A percentile compares a stretch with the other conserved stretches of the same genome.
Conservation (phyloP, 2,113 vertebrate species). For the Ammodramus savannarum region DNA sequence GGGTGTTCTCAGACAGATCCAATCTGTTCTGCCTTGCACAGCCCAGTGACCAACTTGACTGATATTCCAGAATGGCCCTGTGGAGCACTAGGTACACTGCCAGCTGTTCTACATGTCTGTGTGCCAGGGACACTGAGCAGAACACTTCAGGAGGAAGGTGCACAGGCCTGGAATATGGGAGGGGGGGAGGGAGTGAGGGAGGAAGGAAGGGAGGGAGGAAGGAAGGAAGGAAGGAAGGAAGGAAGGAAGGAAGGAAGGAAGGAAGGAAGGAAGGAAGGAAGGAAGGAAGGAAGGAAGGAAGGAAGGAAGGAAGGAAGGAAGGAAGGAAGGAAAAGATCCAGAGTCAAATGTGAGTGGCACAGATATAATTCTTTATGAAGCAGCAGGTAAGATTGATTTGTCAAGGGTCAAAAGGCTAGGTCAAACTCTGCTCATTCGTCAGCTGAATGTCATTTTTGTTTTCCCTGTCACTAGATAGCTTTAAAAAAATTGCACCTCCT, state of each 20-base stretch:
- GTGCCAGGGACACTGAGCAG: background rate
- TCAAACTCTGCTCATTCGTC: conserved; percentile 88
- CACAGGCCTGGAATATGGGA: background rate
- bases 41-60: background rate
- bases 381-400: conserved; percentile 91
- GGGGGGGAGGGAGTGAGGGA: background rate
- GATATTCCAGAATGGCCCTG: background rate
- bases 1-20: background rate
- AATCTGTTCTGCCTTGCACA: background rate
- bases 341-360: conserved; percentile 84
- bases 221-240: background rate
- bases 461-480: conserved; percentile 84
- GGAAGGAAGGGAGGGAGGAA: background rate
- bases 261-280: background rate
- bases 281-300: conserved; percentile 20
- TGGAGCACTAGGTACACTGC: background rate
- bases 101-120: accelerated
- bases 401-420: conserved; percentile 96
- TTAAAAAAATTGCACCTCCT: conserved; percentile 81
- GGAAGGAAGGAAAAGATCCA: conserved; percentile 73
- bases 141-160: background rate
- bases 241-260: background rate
- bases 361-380: conserved; percentile 86
- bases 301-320: no score
- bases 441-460: conserved; percentile 96